Conservation (phyloP, 35 echinoderm and acorn worm species). For the Strongylocentrotus purpuratus region DNA sequence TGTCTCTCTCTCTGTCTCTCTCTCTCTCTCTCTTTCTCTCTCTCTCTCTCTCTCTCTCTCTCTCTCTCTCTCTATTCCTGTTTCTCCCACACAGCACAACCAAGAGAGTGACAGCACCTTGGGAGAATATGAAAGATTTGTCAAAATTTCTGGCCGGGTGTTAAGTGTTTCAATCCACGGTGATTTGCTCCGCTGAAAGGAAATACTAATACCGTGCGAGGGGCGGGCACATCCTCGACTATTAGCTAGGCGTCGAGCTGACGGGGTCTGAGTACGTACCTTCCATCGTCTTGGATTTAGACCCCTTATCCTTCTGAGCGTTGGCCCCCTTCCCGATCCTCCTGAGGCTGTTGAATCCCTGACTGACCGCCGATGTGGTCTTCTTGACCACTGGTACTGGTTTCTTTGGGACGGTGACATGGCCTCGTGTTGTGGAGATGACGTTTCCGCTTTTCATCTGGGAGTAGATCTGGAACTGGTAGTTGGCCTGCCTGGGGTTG, state of each 20-base stretch:
- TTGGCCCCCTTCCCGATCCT: constrained; percentile 55
- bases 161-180: constrained; percentile 26
- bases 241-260: constrained; percentile 23
- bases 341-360: constrained; percentile 79
- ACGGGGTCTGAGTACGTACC: constrained; percentile 45
- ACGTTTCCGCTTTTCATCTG: constrained; percentile 61
- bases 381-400: constrained; percentile 45
- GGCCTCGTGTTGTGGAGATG: constrained; percentile 30
- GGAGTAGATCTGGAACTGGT: constrained; percentile 79
- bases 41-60: neutral
- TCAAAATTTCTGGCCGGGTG: constrained; percentile 3
- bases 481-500: constrained; percentile 73
- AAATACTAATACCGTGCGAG: constrained; percentile 17
- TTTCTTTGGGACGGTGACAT: neutral
- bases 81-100: neutral
- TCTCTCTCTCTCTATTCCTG: no score
- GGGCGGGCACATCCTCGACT: constrained; percentile 10
- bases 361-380: constrained; percentile 54
- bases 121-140: constrained; percentile 7
- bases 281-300: constrained; percentile 62
- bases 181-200: neutral
- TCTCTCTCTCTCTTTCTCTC: neutral
- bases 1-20: neutral
- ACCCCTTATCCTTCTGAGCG: constrained; percentile 44
- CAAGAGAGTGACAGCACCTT: constrained; percentile 1